These are phyloP conservation scores for Enteromius argenteus DNA, from an alignment of 2,797 vertebrate genomes.

Conservation along the genomic window DNA sequence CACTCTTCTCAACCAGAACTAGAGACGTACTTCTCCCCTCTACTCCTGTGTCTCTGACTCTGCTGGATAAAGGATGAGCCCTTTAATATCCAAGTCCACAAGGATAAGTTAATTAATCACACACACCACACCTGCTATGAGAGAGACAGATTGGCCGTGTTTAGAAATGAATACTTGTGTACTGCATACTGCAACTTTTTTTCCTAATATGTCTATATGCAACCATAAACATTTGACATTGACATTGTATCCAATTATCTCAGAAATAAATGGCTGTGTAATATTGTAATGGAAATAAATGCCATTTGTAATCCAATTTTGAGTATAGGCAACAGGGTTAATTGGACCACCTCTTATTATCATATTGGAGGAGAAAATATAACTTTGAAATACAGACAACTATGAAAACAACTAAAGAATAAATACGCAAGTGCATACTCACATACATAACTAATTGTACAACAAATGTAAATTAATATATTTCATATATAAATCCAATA, in stretches of 20 bases:
- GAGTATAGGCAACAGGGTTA: not conserved
- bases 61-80: constrained; percentile 46
- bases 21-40: constrained; percentile 21
- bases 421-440: not conserved
- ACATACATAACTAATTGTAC: not conserved
- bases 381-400: not conserved
- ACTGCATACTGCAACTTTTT: not conserved
- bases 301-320: not conserved
- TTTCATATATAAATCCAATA: not conserved
- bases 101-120: constrained; percentile 40
- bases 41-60: not conserved
- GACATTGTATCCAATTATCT: not conserved
- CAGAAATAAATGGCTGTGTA: not conserved
- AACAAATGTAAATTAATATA: not conserved
- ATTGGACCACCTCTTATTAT: not conserved
- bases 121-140: constrained; percentile 39
- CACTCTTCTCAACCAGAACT: constrained; percentile 11
- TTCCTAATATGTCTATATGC: not conserved
- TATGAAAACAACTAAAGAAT: not conserved
- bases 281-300: not conserved
- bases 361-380: not conserved
- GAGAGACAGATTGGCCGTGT: constrained; percentile 40
- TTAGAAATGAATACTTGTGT: not conserved
- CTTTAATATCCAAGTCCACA: constrained; percentile 34
- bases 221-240: not conserved